Evolutionary conservation across 2,888 invertebrate genomes (phyloP).

Genomic region (Drosophila antonietae): DNA sequence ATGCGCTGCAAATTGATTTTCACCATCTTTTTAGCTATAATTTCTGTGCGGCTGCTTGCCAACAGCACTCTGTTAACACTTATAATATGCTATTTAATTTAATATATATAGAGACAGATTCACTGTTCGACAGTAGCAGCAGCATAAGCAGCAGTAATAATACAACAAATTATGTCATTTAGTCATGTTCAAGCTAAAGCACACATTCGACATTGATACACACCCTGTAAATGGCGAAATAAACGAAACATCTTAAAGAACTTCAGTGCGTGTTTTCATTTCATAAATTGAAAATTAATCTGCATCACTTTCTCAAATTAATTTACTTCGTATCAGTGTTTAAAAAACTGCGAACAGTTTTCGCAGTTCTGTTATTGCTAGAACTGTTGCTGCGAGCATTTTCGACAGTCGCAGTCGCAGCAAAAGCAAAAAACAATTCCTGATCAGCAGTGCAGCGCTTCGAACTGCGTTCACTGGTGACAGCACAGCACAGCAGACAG

Average conservation of each 20-base stretch:
- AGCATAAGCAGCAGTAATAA: constrained; percentile 6
- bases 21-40: constrained; percentile 53
- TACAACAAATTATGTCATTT: constrained; percentile 23
- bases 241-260: constrained; percentile 23
- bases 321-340: too few relatives aligned
- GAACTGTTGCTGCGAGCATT: too few relatives aligned
- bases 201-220: constrained; percentile 36
- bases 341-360: too few relatives aligned
- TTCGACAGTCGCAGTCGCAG: too few relatives aligned
- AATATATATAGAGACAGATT: constrained; percentile 8
- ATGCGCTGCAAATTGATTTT: constrained; percentile 33
- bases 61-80: constrained; percentile 46
- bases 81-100: constrained; percentile 42
- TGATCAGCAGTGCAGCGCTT: too few relatives aligned
- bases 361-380: too few relatives aligned
- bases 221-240: constrained; percentile 45
- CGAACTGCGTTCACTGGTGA: too few relatives aligned
- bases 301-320: too few relatives aligned
- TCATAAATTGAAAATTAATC: too few relatives aligned
- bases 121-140: constrained; percentile 24
- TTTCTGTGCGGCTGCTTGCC: constrained; percentile 29
- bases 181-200: constrained; percentile 17
- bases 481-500: too few relatives aligned
- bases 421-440: too few relatives aligned
- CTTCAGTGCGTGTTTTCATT: too few relatives aligned